Evolutionary conservation across 2,113 vertebrate genomes (phyloP), one percentile per base, ranked within the genome.

Genomic region (Sitta europaea): DNA sequence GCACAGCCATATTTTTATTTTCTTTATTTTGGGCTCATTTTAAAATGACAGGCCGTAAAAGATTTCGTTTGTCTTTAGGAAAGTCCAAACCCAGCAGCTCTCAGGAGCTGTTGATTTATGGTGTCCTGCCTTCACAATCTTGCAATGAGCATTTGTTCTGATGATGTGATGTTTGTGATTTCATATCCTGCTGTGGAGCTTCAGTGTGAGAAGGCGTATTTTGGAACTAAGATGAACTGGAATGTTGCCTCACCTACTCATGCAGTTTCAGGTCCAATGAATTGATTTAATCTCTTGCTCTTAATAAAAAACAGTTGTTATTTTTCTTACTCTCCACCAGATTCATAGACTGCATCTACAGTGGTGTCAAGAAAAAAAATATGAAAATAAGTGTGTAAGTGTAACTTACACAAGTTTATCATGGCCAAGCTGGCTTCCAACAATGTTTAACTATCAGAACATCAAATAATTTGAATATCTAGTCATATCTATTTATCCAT

Each of bases 111-210:
- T 35, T 95, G 94, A 96, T 96, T 96, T 97, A 96, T 83, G 45
- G 31, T 74, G 88, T 92, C 94, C 85, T 96, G 96, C 92, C 79
- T 93, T 94, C 90, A 80, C 1, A 14, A 90, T 90, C 93, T 95
- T 83, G 96, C 92, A 94, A 86, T 43, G 75, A 96, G 72, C 79
- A 90, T 95, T 97, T 97, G 86, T 96, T 96, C 94, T 96, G 94
- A 93, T 97, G 93, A 96, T 96, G 94, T 96, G 96, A 96, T 97
- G 96, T 96, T 97, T 95, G 96, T 96, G 94, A 97, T 96, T 96
- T 97, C 94, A 96, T 96, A 95, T 97, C 96, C 94, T 97, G 94
- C 94, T 96, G 93, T 92, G 94, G 94, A 86, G 82, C 65, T 95
- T 96, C 92, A 92, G 75, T 90, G 72, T 90, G 82, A 97, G 96